These are phyloP conservation scores for Metopia argyrocephala DNA, from an alignment of 2,888 invertebrate species.

Conservation along the genomic window DNA sequence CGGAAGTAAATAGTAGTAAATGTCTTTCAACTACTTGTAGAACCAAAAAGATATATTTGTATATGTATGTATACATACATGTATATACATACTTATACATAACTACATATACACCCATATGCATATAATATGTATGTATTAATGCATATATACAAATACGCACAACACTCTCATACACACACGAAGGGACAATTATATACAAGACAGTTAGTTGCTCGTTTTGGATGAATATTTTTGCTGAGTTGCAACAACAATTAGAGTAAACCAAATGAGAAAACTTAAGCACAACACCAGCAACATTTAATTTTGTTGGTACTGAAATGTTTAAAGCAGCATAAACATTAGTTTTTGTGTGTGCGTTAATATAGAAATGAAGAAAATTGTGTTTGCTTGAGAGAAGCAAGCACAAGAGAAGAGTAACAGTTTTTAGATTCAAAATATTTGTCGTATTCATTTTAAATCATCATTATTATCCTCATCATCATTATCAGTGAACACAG, in stretches of 20 bases:
- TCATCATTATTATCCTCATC: neutral
- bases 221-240: slow-evolving; percentile 9
- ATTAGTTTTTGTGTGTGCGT: neutral
- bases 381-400: neutral
- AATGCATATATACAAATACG: too few species aligned
- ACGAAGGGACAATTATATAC: neutral
- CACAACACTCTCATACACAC: neutral
- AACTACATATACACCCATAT: neutral
- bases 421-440: slow-evolving; percentile 45
- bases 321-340: too few species aligned
- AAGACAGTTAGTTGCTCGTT: slow-evolving; percentile 15
- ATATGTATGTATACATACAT: neutral
- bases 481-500: neutral
- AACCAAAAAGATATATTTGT: slow-evolving; percentile 18
- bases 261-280: slow-evolving; percentile 11
- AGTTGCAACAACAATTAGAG: neutral
- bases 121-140: neutral
- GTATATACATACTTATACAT: neutral
- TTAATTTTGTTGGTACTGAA: neutral
- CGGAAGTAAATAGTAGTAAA: slow-evolving; percentile 58
- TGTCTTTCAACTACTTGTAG: slow-evolving; percentile 62
- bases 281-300: slow-evolving; percentile 18
- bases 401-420: slow-evolving; percentile 11
- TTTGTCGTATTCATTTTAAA: slow-evolving; percentile 18
- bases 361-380: too few species aligned